Evolutionary conservation across 2,797 vertebrate genomes (phyloP).

Genomic region (Parauchenoglanis punctatus): DNA sequence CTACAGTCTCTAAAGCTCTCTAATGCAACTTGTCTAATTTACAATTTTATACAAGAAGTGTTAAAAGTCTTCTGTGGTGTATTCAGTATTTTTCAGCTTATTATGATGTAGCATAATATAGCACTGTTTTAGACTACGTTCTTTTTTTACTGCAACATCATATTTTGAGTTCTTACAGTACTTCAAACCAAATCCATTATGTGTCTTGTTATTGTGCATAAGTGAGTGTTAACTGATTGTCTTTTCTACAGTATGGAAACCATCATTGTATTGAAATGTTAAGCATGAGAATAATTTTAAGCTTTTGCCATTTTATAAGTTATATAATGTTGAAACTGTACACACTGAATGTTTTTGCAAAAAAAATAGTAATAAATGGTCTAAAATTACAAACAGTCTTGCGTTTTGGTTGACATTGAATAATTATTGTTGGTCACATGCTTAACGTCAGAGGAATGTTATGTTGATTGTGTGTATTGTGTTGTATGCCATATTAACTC

Average conservation of each 20-base stretch:
- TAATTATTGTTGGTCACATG: not conserved
- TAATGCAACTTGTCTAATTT: not conserved
- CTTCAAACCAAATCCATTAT: not conserved
- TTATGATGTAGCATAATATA: constrained; percentile 2
- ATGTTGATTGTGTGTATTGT: not conserved
- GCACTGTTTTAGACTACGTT: not conserved
- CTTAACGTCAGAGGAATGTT: not conserved
- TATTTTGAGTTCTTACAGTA: not conserved
- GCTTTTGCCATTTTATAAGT: not conserved
- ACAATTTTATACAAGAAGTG: not conserved
- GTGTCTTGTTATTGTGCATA: not conserved
- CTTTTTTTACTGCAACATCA: not conserved
- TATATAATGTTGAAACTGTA: not conserved
- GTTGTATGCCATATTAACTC: not conserved
- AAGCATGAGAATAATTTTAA: not conserved
- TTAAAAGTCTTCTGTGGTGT: not conserved
- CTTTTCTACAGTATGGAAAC: constrained; percentile 3
- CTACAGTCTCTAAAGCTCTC: not conserved
- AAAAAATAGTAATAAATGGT: not conserved
- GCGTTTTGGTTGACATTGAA: not conserved
- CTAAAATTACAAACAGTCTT: not conserved
- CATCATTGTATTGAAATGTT: constrained; percentile 3
- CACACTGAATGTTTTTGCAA: not conserved
- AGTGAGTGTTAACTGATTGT: not conserved
- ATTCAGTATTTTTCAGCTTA: not conserved